A percentile compares a stretch with the other conserved stretches of the same genome.
Conservation (phyloP, 2,797 vertebrate genomes). For the Xiphorhynchus erythropygius region DNA sequence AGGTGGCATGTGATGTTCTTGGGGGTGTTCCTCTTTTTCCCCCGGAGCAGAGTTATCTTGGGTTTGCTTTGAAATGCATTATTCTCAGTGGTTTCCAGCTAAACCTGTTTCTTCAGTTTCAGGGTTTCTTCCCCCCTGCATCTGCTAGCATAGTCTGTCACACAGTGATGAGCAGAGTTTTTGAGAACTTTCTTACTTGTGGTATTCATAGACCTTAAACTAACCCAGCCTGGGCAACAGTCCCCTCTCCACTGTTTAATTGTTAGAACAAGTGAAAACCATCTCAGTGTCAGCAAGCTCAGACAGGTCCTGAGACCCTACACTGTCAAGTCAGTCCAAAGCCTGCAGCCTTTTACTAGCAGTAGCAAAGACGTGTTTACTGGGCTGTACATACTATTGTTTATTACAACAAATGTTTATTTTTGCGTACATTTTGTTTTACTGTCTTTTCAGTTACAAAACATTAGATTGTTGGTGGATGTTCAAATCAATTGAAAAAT, state of each 20-base stretch:
- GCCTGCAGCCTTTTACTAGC: neutral
- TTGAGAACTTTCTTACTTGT: neutral
- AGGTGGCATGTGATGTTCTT: neutral
- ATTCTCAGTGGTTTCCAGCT: neutral
- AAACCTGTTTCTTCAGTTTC: neutral
- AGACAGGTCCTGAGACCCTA: neutral
- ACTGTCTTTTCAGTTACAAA: neutral
- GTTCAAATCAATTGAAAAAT: neutral
- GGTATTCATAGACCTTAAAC: neutral
- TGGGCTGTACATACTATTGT: fast-evolving
- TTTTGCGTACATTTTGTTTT: neutral
- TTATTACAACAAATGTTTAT: neutral
- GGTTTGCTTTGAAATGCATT: neutral
- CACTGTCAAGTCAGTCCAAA: neutral
- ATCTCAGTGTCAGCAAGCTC: neutral
- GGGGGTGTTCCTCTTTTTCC: neutral
- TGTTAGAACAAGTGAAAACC: neutral
- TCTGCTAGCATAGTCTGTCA: neutral
- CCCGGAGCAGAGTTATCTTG: neutral
- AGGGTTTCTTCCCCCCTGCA: neutral
- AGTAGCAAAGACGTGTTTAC: neutral
- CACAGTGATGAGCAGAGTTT: neutral
- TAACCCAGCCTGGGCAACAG: neutral
- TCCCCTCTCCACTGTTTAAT: neutral
- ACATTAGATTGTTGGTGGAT: neutral